Base-by-base conservation (phyloP, 2,888 invertebrate species). In the Oeneis ivallda region DNA sequence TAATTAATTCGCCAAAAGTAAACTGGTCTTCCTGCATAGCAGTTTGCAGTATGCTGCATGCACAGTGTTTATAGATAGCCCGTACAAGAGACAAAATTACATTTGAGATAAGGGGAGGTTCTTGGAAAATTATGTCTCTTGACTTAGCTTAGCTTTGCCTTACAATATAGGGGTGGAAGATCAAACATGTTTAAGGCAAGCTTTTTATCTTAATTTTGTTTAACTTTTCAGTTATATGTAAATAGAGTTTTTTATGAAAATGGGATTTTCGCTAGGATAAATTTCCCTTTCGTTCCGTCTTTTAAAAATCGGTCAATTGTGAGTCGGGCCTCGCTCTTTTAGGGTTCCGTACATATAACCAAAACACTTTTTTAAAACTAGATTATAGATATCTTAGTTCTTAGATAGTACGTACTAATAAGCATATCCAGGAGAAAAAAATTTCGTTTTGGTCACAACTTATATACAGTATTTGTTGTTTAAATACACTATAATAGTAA, bases 101-200 rank as follows among this genome's bases (percentile, higher is more conserved):
- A 19, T 47, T 58, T 47, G 47, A 58, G 58, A 58, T 58, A 58
- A 58, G 47, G n/a, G 34, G 43, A 43, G 10, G 26, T 47, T 58
- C 47, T 47, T 58, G 34, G 32, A 45, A 58, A 58, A 58, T 58
- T 47, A 58, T 47, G 58, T 58, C 47, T 34, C 58, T 58, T 58
- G 47, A 15, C 57, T 45, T 26, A 43, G 26, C 13, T n/a, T 47
- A 58, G 4, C 45, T 47, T 53, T 34, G 34, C 45, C 7, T 47
- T 13, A 17, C 32, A 39, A 8, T 13, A 8, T 39, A 41, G 56
- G 17, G 41, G n/a, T 15, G 34, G 11, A 15, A 10, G 9, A 17
- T 17, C 15, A 19, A 56, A 26, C 37, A 37, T 39, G 39, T 39
- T 41, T 43, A n/a, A 57, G 9, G 57, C 26, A 32, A 26, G 39